Percentiles rank a stretch among this genome's conserved stretches.
Conservation (phyloP, 2,113 vertebrate species). For the Ctenomys sociabilis region DNA sequence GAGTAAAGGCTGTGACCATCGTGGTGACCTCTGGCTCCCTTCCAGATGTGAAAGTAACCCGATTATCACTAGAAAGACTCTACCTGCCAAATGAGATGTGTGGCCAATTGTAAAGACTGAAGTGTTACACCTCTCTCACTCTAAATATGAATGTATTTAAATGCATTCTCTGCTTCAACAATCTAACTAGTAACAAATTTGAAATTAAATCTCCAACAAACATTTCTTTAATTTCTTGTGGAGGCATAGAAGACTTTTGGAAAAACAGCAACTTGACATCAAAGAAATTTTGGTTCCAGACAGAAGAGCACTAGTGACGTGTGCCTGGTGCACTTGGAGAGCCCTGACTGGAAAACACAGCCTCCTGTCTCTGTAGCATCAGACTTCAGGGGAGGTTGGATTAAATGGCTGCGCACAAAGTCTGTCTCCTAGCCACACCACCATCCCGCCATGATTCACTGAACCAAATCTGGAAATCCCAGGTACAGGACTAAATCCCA, state of each 20-base stretch:
- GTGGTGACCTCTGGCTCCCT: background rate
- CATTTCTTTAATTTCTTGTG: background rate
- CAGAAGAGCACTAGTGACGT: background rate
- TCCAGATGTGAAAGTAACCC: background rate
- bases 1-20: background rate
- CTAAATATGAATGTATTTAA: background rate
- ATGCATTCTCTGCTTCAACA: background rate
- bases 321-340: background rate
- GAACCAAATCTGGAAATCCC: conserved; percentile 46
- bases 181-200: conserved; percentile 19
- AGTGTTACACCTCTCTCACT: background rate
- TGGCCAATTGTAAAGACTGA: background rate
- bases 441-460: conserved; percentile 45
- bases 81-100: background rate
- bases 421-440: conserved; percentile 1
- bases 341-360: background rate
- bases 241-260: background rate
- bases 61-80: background rate
- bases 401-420: background rate
- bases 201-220: conserved; percentile 32
- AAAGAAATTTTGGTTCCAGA: background rate
- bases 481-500: conserved; percentile 50
- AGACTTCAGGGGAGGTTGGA: background rate
- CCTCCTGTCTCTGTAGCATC: background rate
- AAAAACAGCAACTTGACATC: background rate